These are phyloP conservation scores for Belgica antarctica DNA, from an alignment of 2,888 invertebrate genomes.

Conservation along the genomic window DNA sequence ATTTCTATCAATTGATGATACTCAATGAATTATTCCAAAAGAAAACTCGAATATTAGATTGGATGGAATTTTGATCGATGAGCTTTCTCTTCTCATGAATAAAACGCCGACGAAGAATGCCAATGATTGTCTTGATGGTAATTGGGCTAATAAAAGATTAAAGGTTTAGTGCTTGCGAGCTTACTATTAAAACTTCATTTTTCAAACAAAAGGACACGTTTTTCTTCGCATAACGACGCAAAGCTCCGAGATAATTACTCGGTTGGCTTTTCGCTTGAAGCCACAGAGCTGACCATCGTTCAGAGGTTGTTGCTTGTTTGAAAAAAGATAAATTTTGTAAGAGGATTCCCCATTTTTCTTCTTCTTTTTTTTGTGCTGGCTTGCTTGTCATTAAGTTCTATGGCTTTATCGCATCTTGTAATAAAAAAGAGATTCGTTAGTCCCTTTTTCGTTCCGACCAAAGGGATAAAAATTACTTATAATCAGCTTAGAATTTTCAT, in stretches of 20 bases:
- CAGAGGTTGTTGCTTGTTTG: not conserved
- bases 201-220: not conserved
- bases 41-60: not conserved
- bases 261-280: not conserved
- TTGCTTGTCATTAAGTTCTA: conserved; percentile 23
- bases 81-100: not conserved
- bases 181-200: not conserved
- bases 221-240: not conserved
- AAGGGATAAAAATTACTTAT: conserved; percentile 10
- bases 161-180: not conserved
- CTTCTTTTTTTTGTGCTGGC: not conserved
- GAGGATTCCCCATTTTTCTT: not conserved
- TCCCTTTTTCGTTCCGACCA: not conserved
- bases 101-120: not conserved
- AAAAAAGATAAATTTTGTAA: conserved; percentile 4
- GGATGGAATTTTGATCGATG: conserved; percentile 7
- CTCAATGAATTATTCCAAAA: not conserved
- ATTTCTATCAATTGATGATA: conserved; percentile 10
- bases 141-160: not conserved
- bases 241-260: not conserved
- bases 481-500: conserved; percentile 9
- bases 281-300: not conserved
- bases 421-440: not conserved
- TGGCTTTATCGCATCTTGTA: not conserved
- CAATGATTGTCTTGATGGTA: conserved; percentile 5